Evolutionary conservation across 2,113 vertebrate species (phyloP).

Genomic region (Amphiprion ocellaris): DNA sequence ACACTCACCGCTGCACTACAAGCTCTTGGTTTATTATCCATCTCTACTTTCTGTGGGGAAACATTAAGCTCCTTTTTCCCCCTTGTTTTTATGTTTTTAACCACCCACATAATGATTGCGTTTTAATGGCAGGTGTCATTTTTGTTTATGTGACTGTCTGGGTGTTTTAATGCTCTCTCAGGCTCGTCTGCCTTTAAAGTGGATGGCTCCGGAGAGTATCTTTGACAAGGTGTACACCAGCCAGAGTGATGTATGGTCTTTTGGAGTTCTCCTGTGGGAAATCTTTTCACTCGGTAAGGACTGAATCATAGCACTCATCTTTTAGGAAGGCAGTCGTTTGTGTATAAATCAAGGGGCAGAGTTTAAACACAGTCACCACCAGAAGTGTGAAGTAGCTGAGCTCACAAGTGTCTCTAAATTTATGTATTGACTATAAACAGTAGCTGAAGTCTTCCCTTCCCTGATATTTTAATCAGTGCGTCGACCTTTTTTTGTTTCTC

Average conservation of each 20-base stretch:
- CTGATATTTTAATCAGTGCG: background rate
- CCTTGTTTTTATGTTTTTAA: background rate
- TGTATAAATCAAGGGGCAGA: background rate
- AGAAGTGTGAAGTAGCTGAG: background rate
- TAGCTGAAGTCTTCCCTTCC: background rate
- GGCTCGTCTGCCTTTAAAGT: slow-evolving; percentile 97
- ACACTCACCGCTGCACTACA: background rate
- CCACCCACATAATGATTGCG: background rate
- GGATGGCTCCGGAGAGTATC: slow-evolving; percentile 99
- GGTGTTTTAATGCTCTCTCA: slow-evolving; percentile 61
- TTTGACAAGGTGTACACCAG: slow-evolving; percentile 99
- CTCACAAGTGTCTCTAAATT: background rate
- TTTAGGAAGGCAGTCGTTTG: slow-evolving; percentile 6
- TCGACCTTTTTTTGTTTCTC: background rate
- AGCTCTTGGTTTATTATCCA: background rate
- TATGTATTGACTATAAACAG: background rate
- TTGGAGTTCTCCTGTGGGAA: slow-evolving; percentile 98
- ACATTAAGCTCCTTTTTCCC: background rate
- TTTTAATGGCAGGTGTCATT: slow-evolving; percentile 13
- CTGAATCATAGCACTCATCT: background rate
- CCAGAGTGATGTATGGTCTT: slow-evolving; percentile 99
- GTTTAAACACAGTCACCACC: background rate
- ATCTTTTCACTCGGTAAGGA: slow-evolving; percentile 96
- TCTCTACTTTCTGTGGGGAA: background rate
- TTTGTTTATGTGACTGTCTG: slow-evolving; percentile 15